Conservation (phyloP, 1,140 invertebrate species). For the Calosoma granatense region DNA sequence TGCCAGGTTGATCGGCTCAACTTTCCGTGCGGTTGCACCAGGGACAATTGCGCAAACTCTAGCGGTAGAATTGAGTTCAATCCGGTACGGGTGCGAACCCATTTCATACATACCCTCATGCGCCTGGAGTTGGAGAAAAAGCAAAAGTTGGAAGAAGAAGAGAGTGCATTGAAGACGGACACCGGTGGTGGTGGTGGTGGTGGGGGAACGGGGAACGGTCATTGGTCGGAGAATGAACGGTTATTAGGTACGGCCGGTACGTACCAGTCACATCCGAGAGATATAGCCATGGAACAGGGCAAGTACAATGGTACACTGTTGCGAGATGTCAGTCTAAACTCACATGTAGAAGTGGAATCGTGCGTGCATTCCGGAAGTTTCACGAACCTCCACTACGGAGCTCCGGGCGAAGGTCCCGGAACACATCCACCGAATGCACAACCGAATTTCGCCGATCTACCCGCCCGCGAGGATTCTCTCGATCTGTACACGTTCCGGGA, state of each 20-base stretch:
- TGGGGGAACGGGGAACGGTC: slow-evolving; percentile 31
- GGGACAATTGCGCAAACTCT: slow-evolving; percentile 88
- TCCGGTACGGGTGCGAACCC: slow-evolving; percentile 88
- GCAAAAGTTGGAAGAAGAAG: slow-evolving; percentile 37
- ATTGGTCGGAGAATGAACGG: slow-evolving; percentile 32
- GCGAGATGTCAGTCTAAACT: slow-evolving; percentile 42
- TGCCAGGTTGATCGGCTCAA: slow-evolving; percentile 81
- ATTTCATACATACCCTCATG: slow-evolving; percentile 96
- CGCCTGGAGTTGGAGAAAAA: slow-evolving; percentile 84
- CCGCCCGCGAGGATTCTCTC: slow-evolving; percentile 48
- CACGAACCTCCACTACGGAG: slow-evolving; percentile 50
- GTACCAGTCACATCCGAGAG: slow-evolving; percentile 17
- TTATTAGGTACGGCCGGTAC: slow-evolving; percentile 17
- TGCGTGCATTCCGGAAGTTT: slow-evolving; percentile 53
- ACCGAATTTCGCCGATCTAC: slow-evolving; percentile 33
- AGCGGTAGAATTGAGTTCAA: slow-evolving; percentile 94
- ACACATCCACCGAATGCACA: slow-evolving; percentile 14
- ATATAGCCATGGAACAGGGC: slow-evolving; percentile 17
- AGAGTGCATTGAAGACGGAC: neutral
- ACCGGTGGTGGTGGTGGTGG: slow-evolving; percentile 33
- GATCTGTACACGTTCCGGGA: slow-evolving; percentile 56
- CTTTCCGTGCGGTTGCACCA: slow-evolving; percentile 93
- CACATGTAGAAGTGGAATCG: slow-evolving; percentile 46
- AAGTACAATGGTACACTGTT: slow-evolving; percentile 36
- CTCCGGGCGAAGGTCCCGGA: slow-evolving; percentile 27